These are phyloP conservation scores for Montipora cactus DNA, from an alignment of 64 coral and sea anemone species.

Conservation along the genomic window DNA sequence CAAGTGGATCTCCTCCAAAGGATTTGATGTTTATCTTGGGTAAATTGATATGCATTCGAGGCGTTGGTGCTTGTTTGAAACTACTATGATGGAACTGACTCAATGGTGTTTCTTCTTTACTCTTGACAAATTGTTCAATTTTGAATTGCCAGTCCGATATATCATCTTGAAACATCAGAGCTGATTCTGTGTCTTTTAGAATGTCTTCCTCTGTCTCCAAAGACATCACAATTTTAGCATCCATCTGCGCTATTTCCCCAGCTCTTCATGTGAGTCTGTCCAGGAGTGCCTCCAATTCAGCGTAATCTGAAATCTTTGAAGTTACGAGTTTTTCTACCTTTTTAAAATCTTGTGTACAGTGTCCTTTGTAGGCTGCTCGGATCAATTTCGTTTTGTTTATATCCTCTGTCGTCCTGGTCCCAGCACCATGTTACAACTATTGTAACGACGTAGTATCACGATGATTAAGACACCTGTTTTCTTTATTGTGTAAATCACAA, in stretches of 20 bases:
- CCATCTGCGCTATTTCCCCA: constrained; percentile 25
- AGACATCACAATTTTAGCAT: constrained; percentile 24
- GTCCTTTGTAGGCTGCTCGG: constrained; percentile 44
- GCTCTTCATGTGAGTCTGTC: constrained; percentile 45
- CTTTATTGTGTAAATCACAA: no score
- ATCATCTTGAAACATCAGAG: constrained; percentile 61
- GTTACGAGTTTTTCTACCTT: background rate
- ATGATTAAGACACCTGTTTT: no score
- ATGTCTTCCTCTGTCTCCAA: constrained; percentile 33
- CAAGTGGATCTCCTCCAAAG: constrained; percentile 38
- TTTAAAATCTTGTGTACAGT: constrained; percentile 47
- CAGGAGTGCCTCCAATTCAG: constrained; percentile 34
- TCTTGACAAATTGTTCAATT: constrained; percentile 32
- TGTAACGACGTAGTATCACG: no score
- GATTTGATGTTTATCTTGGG: constrained; percentile 54
- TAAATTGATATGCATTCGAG: constrained; percentile 11
- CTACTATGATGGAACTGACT: constrained; percentile 60
- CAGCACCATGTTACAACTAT: no score
- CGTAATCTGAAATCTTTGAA: background rate
- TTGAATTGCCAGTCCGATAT: constrained; percentile 53
- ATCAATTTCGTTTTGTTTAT: constrained; percentile 35
- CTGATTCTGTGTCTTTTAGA: constrained; percentile 52
- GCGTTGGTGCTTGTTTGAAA: constrained; percentile 21
- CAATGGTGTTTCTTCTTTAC: constrained; percentile 28
- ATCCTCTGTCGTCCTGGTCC: background rate